A percentile compares a stretch with the other conserved stretches of the same genome.
These are phyloP conservation scores for Panopea generosa DNA, from an alignment of 2,888 invertebrate genomes.

Conservation along the genomic window DNA sequence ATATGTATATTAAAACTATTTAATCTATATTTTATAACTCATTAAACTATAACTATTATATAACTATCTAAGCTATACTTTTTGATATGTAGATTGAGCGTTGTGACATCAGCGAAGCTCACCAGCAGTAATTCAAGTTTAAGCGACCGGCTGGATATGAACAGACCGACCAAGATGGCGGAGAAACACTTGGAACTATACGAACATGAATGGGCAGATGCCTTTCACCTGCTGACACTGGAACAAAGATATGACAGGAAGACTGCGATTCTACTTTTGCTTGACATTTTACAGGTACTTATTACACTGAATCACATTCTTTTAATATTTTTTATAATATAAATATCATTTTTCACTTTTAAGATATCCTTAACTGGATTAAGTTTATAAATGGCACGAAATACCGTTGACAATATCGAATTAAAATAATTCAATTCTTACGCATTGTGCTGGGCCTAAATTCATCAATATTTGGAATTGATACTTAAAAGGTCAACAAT, in stretches of 20 bases:
- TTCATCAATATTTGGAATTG: no score
- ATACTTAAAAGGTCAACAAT: no score
- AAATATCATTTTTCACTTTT: neutral
- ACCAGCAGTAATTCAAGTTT: slow-evolving; percentile 1
- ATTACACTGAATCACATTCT: neutral
- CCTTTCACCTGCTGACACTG: slow-evolving; percentile 40
- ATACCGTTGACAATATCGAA: neutral
- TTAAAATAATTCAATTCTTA: no score
- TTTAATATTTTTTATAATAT: neutral
- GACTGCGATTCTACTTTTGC: slow-evolving; percentile 30
- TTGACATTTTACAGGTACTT: slow-evolving; percentile 35
- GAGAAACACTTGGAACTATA: slow-evolving; percentile 47
- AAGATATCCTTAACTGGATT: no score
- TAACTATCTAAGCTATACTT: no score
- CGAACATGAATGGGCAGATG: slow-evolving; percentile 55
- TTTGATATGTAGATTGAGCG: slow-evolving; percentile 22
- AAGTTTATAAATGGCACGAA: neutral
- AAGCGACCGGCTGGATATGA: slow-evolving; percentile 32
- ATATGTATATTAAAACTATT: no score
- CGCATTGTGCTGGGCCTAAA: no score
- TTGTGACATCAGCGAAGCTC: slow-evolving; percentile 26
- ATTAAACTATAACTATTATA: no score
- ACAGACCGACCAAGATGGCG: slow-evolving; percentile 40
- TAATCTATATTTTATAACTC: no score
- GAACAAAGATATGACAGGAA: slow-evolving; percentile 34